Evolutionary conservation across 2,797 vertebrate species (phyloP), one percentile per base, ranked within the genome.

Genomic region (Acestrorhynchus altus): DNA sequence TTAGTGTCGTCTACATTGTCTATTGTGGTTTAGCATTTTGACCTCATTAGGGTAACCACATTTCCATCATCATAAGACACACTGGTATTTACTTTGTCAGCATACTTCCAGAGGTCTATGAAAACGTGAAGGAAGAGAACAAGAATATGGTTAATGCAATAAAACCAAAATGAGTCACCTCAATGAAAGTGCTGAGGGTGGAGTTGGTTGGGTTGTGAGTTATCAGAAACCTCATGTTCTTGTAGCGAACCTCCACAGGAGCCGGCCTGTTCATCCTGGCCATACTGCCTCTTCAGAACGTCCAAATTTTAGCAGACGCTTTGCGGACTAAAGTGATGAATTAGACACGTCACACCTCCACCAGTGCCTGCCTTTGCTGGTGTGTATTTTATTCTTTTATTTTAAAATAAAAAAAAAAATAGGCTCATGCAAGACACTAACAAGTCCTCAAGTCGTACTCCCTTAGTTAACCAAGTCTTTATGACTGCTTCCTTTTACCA

Each of bases 221-320:
- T 83, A 96, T 96, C 81, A 96, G 94, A 84, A 96, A 96, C 90
- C 95, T 93, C 95, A 96, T 96, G 90, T 95, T 96, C 92, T 96
- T 96, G 91, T 96, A 96, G 81, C 94, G 93, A 89, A 96, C 94
- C 93, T 96, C 95, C 90, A 96, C 95, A 81, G 95, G 95, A 88
- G 95, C 95, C 82, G 95, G 95, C 87, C 95, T 93, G 91, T 96
- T 96, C 94, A 96, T 95, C 91, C 94, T 93, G 86, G 95, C 95
- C 95, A 96, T 96, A 86, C 86, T 93, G 70, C 61, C 16, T 63
- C 66, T 75, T 70, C 47, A 6, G n/a, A 66, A 40, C 20, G 65
- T 68, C 47, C 54, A 56, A 49, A 26, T 10, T 22, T 79, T 16
- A 18, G 15, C 16, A n/a, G 5, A 28, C 59, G 15, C 39, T n/a